Base-by-base conservation (phyloP, 2,888 invertebrate species). In the Rotaria macrura region DNA sequence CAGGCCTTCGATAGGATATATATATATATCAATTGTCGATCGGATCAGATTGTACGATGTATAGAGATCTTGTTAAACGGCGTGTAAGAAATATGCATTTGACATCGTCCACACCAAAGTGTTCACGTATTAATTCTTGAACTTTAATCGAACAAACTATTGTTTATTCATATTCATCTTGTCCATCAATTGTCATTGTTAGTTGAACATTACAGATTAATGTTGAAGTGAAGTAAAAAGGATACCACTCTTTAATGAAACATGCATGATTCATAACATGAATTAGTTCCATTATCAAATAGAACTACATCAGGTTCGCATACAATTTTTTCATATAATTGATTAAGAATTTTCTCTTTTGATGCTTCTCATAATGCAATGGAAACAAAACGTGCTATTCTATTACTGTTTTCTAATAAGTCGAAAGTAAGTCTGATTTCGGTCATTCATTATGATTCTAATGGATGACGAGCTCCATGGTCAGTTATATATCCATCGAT, bases 1-100 rank as follows among this genome's bases (percentile, higher is more conserved):
- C 79, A 25, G 86, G 86, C 86, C 86, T 52, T 86, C 86, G 57
- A 86, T 87, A n/a, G 86, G 86, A 79, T 83, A 47, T 40, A 87
- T 83, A 47, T 40, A 87, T 83, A 49, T 86, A 86, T 20, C 83
- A 40, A 87, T 49, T 79, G 29, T 84, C 87, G n/a, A 25, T 79
- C n/a, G 79, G 79, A 79, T 79, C 43, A n/a, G 79, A 79, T 79
- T 43, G 79, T 25, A 79, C 79, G 14, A 79, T 43, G n/a, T 43
- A 79, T n/a, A 79, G 14, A 12, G 79, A 43, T 43, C 79, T 40
- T 25, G 79, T 43, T 79, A 79, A 43, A 79, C 79, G 79, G 43
- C n/a, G 40, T 40, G 43, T 43, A 43, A 40, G 79, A 23, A 43
- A 43, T 79, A 79, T 25, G 43, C 79, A 43, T 25, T n/a, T 43